Conservation (phyloP, 2,888 invertebrate genomes). For the Seira musarum region DNA sequence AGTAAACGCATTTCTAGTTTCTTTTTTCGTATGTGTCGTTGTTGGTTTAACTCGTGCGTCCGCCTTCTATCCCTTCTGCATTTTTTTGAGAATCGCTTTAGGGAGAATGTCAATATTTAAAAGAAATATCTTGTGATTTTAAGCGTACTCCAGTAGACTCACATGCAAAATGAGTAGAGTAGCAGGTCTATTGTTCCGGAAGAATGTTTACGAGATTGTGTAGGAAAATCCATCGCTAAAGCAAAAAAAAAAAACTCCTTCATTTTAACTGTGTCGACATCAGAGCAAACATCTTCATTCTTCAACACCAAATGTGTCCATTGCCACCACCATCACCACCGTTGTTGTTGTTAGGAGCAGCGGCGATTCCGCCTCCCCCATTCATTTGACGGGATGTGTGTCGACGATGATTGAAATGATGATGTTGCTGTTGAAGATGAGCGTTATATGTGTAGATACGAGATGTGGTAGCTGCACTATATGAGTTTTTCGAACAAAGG, state of each 20-base stretch:
- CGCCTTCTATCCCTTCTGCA: background rate
- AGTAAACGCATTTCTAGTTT: background rate
- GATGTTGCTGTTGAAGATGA: background rate
- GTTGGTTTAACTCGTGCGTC: background rate
- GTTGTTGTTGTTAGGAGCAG: background rate
- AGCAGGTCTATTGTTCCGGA: background rate
- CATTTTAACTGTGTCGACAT: too few relatives aligned
- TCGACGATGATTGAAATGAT: slow-evolving; percentile 10
- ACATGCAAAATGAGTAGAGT: background rate
- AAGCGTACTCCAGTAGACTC: background rate
- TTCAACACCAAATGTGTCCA: slow-evolving; percentile 9
- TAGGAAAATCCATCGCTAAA: background rate
- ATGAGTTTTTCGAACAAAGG: slow-evolving; percentile 12
- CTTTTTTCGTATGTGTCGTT: too few relatives aligned
- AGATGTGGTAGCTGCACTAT: background rate
- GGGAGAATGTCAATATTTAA: background rate
- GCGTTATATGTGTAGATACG: slow-evolving; percentile 10
- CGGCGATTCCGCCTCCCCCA: background rate
- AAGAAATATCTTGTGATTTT: background rate
- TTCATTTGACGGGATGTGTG: slow-evolving; percentile 3
- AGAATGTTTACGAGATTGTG: too few relatives aligned
- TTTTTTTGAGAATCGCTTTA: background rate
- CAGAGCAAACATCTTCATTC: background rate
- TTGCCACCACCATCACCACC: slow-evolving; percentile 11
- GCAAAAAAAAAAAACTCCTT: background rate